Evolutionary conservation across 92 coral and sea anemone genomes (phyloP), one percentile per base, ranked within the genome.

Genomic region (Zoanthus sociatus): DNA sequence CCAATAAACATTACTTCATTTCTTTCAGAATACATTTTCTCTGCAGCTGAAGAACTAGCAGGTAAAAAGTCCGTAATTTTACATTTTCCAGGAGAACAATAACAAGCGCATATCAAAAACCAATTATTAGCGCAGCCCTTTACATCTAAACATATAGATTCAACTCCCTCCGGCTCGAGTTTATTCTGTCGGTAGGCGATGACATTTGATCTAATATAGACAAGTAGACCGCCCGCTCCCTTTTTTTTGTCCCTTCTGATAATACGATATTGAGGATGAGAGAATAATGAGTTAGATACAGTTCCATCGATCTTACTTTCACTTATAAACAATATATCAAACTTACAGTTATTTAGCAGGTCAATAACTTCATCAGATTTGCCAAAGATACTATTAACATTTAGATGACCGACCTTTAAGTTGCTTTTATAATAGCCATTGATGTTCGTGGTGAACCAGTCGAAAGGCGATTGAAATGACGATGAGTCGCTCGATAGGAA

Each of bases 101-200:
- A 92, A 44, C 95, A 90, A 0, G 90, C 92, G 73, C 94, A 92
- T 18, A 90, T n/a, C 1, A 92, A 61, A 47, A 92, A 90, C 93
- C 95, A 90, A 46, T 26, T 63, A 50, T 84, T 89, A 5, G 44
- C 83, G 61, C 42, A 5, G 33, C 92, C 92, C 68, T 89, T 89
- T 37, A 90, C 87, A 13, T 90, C 92, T 7, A 86, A 45, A 58
- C 90, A 90, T 10, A 90, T 90, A 30, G 85, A 74, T 70, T 90
- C 86, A 42, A 90, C 64, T n/a, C 93, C 88, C 17, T 31, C 87
- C 3, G 88, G 93, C 46, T 90, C 93, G n/a, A 90, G 90, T 20
- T 74, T 90, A 17, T 55, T 72, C 50, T 76, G 84, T 10, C 88
- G 79, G 30, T 32, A 58, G 3, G 90, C 88, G 9, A 55, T 87